A percentile compares a stretch with the other conserved stretches of the same genome.
phyloP scores from a whole-genome alignment of 2,113 vertebrate genomes.

The Catagonus wagneri region DNA sequence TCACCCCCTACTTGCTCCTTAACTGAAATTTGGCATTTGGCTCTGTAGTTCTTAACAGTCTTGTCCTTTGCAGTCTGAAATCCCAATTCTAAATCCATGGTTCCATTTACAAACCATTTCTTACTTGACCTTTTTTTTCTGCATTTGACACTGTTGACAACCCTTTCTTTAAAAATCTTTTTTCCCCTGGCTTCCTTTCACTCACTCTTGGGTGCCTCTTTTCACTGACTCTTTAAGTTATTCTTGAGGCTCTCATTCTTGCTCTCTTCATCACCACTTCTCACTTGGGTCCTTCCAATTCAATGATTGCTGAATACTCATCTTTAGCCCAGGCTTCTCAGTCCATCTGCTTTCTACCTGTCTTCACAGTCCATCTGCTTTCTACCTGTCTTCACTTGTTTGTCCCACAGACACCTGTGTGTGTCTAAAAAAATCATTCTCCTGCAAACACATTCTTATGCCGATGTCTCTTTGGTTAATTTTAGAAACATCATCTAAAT shows the following conservation, averaged over 20 bases:
- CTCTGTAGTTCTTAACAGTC: neutral
- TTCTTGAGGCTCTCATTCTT: neutral
- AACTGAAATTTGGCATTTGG: slow-evolving; percentile 47
- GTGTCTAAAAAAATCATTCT: slow-evolving; percentile 3
- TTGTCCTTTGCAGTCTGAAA: slow-evolving; percentile 25
- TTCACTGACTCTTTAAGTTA: neutral
- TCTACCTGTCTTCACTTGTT: neutral
- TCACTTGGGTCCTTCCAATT: neutral
- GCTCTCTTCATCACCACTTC: neutral
- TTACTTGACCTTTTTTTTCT: neutral
- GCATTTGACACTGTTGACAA: neutral
- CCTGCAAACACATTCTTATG: neutral
- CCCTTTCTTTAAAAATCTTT: neutral
- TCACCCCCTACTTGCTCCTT: neutral
- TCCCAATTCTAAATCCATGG: slow-evolving; percentile 16
- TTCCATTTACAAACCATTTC: slow-evolving; percentile 15
- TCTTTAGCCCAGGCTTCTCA: neutral
- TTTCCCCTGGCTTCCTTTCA: neutral
- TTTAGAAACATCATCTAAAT: slow-evolving; percentile 43
- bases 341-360: neutral
- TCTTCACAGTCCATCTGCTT: neutral
- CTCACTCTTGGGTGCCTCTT: neutral
- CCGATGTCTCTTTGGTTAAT: slow-evolving; percentile 28
- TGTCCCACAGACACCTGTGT: neutral
- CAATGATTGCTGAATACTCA: neutral